These are phyloP conservation scores for Papilio machaon DNA, from an alignment of 1,140 invertebrate genomes.

Conservation along the genomic window DNA sequence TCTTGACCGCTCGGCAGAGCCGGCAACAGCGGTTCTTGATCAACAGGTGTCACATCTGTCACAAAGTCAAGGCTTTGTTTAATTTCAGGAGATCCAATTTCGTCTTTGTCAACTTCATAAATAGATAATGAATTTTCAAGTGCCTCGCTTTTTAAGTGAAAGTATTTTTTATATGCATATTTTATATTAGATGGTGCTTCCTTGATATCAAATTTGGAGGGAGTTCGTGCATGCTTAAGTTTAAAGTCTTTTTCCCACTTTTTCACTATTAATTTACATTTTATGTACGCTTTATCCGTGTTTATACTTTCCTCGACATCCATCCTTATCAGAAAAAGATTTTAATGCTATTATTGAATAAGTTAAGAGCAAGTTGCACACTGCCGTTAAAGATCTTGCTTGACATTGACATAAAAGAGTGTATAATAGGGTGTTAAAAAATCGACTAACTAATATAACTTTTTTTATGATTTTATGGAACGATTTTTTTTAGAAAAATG, in stretches of 20 bases:
- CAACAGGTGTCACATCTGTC: slow-evolving; percentile 3
- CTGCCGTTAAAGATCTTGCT: not conserved
- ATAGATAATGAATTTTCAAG: slow-evolving; percentile 86
- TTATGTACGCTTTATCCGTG: slow-evolving; percentile 78
- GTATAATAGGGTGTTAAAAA: too few species aligned
- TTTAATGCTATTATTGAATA: not conserved
- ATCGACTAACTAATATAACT: too few species aligned
- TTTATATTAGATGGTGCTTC: slow-evolving; percentile 87
- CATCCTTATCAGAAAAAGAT: slow-evolving; percentile 50
- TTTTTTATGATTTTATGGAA: too few species aligned
- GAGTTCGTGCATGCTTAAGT: slow-evolving; percentile 85
- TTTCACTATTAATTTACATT: slow-evolving; percentile 89
- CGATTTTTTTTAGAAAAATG: too few species aligned
- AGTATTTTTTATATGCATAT: slow-evolving; percentile 91
- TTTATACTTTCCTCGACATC: slow-evolving; percentile 73
- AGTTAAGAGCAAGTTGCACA: not conserved
- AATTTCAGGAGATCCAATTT: slow-evolving; percentile 65
- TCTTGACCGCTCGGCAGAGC: slow-evolving; percentile 63
- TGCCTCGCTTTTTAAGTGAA: slow-evolving; percentile 88
- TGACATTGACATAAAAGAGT: slow-evolving; percentile 11
- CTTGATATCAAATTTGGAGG: slow-evolving; percentile 91
- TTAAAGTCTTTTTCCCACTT: slow-evolving; percentile 91
- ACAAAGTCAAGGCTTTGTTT: slow-evolving; percentile 22
- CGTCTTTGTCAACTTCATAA: slow-evolving; percentile 67
- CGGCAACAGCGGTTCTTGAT: slow-evolving; percentile 55